phyloP scores from a whole-genome alignment of 2,113 vertebrate genomes.

The Zosterops pallidus region DNA sequence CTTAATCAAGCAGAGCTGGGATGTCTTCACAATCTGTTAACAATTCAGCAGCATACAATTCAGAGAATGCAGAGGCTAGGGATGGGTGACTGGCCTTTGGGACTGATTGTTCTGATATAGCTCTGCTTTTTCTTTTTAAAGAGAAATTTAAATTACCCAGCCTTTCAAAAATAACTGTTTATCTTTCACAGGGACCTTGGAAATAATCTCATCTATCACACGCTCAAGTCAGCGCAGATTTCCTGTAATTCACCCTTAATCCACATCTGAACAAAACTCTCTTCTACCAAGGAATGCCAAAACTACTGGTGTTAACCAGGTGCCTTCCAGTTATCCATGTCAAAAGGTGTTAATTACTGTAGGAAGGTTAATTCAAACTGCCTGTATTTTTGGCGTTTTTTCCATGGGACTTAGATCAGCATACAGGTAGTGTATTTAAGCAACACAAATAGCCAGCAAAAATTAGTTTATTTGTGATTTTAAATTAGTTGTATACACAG shows the following conservation, averaged over 20 bases:
- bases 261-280: not conserved
- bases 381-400: not conserved
- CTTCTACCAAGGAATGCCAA: not conserved
- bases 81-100: not conserved
- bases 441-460: not conserved
- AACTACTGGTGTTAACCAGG: not conserved
- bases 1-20: slow-evolving; percentile 35
- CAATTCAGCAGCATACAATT: slow-evolving; percentile 13
- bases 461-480: not conserved
- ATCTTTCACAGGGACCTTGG: slow-evolving; percentile 28
- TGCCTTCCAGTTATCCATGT: not conserved
- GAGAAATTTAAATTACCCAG: slow-evolving; percentile 13
- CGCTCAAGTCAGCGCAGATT: slow-evolving; percentile 6
- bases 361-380: not conserved
- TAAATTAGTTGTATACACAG: not conserved
- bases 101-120: not conserved
- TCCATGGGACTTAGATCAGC: not conserved
- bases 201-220: not conserved
- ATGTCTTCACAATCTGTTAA: slow-evolving; percentile 29
- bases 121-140: not conserved
- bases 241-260: slow-evolving; percentile 35
- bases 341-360: not conserved
- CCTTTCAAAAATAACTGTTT: slow-evolving; percentile 42
- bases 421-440: not conserved
- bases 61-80: slow-evolving; percentile 16